phyloP scores from a whole-genome alignment of 2,888 invertebrate species.

The Notocelia uddmanniana region DNA sequence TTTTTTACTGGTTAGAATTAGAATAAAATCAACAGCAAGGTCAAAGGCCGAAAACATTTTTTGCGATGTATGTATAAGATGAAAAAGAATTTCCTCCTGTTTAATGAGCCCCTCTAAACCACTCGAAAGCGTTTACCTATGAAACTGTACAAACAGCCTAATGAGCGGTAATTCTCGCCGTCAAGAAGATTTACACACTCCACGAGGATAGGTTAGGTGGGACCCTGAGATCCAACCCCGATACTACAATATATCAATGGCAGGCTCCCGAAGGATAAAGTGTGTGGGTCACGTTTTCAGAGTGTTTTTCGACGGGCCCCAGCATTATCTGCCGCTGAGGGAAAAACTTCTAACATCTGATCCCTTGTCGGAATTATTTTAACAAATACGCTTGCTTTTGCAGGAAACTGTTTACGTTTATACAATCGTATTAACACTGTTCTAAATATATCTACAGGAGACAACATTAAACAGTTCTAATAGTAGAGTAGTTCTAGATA shows the following conservation, averaged over 20 bases:
- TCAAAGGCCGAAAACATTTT: background rate
- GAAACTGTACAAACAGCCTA: slow-evolving; percentile 63
- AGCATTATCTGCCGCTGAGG: slow-evolving; percentile 65
- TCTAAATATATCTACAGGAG: background rate
- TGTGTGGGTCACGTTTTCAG: slow-evolving; percentile 75
- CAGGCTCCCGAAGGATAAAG: slow-evolving; percentile 66
- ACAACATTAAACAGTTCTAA: background rate
- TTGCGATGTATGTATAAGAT: background rate
- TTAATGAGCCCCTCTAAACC: background rate
- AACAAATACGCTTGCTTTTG: slow-evolving; percentile 41
- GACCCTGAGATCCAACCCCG: slow-evolving; percentile 55
- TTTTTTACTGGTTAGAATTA: no score
- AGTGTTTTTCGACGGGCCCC: slow-evolving; percentile 75
- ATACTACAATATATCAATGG: slow-evolving; percentile 73
- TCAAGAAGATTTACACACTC: slow-evolving; percentile 69
- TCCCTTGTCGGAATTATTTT: slow-evolving; percentile 48
- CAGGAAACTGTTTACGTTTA: slow-evolving; percentile 4
- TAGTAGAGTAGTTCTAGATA: no score
- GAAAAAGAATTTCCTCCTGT: background rate
- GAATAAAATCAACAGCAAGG: background rate
- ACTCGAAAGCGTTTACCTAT: slow-evolving; percentile 50
- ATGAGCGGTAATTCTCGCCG: slow-evolving; percentile 70
- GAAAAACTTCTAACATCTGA: slow-evolving; percentile 61
- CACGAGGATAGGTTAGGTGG: slow-evolving; percentile 61
- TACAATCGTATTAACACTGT: background rate